These are phyloP conservation scores for Diorhabda elongata DNA, from an alignment of 1,140 invertebrate species.

Conservation along the genomic window DNA sequence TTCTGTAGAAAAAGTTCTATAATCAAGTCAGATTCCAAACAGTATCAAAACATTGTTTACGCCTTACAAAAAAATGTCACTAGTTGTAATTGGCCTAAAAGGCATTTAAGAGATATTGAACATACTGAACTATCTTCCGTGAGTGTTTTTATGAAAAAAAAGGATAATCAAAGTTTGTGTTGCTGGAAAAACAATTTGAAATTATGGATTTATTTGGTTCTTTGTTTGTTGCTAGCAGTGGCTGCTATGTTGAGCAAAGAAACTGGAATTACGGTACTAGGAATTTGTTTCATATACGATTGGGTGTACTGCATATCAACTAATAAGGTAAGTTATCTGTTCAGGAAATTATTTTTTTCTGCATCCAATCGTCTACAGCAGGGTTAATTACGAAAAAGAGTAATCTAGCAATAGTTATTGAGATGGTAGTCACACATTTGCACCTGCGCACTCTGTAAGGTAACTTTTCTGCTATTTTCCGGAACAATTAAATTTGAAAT, in stretches of 20 bases:
- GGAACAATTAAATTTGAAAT: too few relatives aligned
- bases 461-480: too few relatives aligned
- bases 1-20: slow-evolving; percentile 13
- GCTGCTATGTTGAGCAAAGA: slow-evolving; percentile 84
- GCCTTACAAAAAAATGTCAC: slow-evolving; percentile 39
- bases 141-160: slow-evolving; percentile 11
- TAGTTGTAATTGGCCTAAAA: slow-evolving; percentile 40
- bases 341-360: too few relatives aligned
- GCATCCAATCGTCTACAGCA: too few relatives aligned
- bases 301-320: slow-evolving; percentile 43
- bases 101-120: slow-evolving; percentile 20
- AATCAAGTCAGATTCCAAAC: slow-evolving; percentile 21
- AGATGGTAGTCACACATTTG: too few relatives aligned
- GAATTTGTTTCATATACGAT: slow-evolving; percentile 80
- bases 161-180: slow-evolving; percentile 22
- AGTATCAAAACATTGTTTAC: slow-evolving; percentile 36
- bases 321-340: slow-evolving; percentile 23
- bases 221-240: slow-evolving; percentile 56
- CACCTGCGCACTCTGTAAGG: too few relatives aligned
- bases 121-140: slow-evolving; percentile 21
- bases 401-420: too few relatives aligned
- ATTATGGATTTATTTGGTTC: slow-evolving; percentile 54
- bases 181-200: slow-evolving; percentile 47
- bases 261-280: slow-evolving; percentile 85
- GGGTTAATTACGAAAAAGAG: too few relatives aligned